Percentiles rank a stretch among this genome's conserved stretches.
phyloP scores from a whole-genome alignment of 2,888 invertebrate species.

The Apodemia duryi region DNA sequence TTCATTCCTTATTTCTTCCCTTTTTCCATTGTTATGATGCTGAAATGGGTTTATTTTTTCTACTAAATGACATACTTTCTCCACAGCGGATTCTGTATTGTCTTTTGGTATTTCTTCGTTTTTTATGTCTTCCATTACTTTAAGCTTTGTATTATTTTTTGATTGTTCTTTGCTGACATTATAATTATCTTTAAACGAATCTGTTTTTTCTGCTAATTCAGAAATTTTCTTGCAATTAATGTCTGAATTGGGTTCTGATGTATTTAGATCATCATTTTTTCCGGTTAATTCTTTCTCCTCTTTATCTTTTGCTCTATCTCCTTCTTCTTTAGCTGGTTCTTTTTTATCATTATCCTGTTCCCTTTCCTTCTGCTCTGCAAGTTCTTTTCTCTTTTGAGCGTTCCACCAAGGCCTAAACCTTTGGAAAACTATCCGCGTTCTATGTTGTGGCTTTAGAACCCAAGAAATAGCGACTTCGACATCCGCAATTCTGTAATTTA shows the following conservation, averaged over 20 bases:
- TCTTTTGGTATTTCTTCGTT: neutral
- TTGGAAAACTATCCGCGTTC: slow-evolving; percentile 70
- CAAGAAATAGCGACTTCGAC: slow-evolving; percentile 70
- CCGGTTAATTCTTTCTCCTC: neutral
- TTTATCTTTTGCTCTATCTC: neutral
- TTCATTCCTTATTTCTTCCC: neutral
- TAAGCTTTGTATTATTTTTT: neutral
- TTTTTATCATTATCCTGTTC: slow-evolving; percentile 3
- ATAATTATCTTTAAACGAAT: neutral
- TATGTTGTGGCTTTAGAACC: slow-evolving; percentile 72
- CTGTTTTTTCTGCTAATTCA: neutral
- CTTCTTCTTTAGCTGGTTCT: neutral
- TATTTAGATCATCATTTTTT: neutral
- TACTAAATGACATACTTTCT: neutral
- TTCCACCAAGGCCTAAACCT: slow-evolving; percentile 75
- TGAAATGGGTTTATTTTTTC: neutral
- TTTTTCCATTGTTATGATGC: neutral
- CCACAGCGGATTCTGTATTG: neutral
- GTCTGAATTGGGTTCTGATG: neutral
- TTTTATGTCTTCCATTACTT: neutral
- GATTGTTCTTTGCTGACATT: neutral
- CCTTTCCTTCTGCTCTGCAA: slow-evolving; percentile 51
- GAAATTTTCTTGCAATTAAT: neutral
- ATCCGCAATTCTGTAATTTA: slow-evolving; percentile 64
- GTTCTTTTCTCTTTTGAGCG: slow-evolving; percentile 53